Conservation (phyloP, 2,797 vertebrate genomes). For the Esox masquinongy region DNA sequence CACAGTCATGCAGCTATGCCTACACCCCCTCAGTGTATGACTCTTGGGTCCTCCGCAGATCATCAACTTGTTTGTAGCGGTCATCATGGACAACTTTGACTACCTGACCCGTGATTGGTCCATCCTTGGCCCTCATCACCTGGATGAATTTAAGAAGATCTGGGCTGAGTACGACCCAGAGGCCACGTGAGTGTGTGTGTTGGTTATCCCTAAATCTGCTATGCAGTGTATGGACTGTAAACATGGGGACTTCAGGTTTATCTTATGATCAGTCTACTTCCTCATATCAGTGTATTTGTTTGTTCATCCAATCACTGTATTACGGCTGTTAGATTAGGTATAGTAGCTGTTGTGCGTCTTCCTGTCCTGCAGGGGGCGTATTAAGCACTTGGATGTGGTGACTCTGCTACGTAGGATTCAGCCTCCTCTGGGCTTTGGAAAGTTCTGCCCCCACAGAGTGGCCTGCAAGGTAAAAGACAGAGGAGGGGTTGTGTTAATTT, state of each 20-base stretch:
- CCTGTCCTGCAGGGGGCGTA: slow-evolving; percentile 79
- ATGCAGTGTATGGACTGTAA: neutral
- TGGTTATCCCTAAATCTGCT: neutral
- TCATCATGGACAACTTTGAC: slow-evolving; percentile 98
- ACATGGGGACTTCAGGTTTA: neutral
- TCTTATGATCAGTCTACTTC: neutral
- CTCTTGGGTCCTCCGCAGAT: slow-evolving; percentile 72
- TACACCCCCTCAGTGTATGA: neutral
- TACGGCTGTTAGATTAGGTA: neutral
- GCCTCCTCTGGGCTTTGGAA: slow-evolving; percentile 91
- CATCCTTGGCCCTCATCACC: slow-evolving; percentile 91
- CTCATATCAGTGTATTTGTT: neutral
- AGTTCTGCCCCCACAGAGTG: slow-evolving; percentile 92
- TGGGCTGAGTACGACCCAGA: slow-evolving; percentile 96
- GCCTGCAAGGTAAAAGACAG: slow-evolving; percentile 87
- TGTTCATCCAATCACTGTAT: too few relatives aligned
- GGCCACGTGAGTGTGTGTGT: slow-evolving; percentile 81
- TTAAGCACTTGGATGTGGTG: slow-evolving; percentile 94
- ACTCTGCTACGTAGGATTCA: slow-evolving; percentile 91
- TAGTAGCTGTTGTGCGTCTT: neutral
- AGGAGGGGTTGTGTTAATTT: neutral
- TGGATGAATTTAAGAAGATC: slow-evolving; percentile 95
- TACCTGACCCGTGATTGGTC: slow-evolving; percentile 96
- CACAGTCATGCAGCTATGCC: neutral
- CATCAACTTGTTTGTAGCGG: slow-evolving; percentile 94